Conservation (phyloP, 92 coral and sea anemone genomes). For the Chrysogorgia sp. region DNA sequence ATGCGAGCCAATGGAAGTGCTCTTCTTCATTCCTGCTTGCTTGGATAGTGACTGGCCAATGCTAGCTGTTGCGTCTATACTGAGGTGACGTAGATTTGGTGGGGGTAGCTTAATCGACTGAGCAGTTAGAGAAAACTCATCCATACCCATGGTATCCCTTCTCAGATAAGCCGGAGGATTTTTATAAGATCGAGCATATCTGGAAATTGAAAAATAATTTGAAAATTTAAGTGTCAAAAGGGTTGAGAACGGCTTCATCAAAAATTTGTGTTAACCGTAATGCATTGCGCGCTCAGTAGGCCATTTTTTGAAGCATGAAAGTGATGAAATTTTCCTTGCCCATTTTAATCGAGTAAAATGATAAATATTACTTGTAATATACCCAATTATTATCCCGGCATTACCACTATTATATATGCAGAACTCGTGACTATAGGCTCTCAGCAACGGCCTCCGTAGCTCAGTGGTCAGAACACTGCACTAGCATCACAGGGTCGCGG, state of each 20-base stretch:
- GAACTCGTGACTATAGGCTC: too few species aligned
- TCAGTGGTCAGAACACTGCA: too few species aligned
- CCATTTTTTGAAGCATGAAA: too few species aligned
- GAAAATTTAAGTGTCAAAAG: neutral
- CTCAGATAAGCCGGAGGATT: neutral
- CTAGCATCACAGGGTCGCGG: too few species aligned
- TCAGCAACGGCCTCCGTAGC: too few species aligned
- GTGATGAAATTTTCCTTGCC: too few species aligned
- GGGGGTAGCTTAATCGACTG: constrained; percentile 25
- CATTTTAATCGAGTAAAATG: too few species aligned
- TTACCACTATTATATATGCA: too few species aligned
- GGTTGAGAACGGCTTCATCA: neutral
- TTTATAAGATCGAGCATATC: constrained; percentile 20
- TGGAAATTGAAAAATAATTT: neutral
- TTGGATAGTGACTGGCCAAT: neutral
- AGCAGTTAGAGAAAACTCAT: constrained; percentile 17
- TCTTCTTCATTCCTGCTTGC: neutral
- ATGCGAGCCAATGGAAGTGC: neutral
- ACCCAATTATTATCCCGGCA: too few species aligned
- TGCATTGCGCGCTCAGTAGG: too few species aligned
- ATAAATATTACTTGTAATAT: too few species aligned
- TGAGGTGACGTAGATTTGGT: neutral
- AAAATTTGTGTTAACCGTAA: neutral
- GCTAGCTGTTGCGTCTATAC: neutral
- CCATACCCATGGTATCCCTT: neutral